Evolutionary conservation across 1,140 invertebrate genomes (phyloP).

Genomic region (Drosophila nigromelanica): DNA sequence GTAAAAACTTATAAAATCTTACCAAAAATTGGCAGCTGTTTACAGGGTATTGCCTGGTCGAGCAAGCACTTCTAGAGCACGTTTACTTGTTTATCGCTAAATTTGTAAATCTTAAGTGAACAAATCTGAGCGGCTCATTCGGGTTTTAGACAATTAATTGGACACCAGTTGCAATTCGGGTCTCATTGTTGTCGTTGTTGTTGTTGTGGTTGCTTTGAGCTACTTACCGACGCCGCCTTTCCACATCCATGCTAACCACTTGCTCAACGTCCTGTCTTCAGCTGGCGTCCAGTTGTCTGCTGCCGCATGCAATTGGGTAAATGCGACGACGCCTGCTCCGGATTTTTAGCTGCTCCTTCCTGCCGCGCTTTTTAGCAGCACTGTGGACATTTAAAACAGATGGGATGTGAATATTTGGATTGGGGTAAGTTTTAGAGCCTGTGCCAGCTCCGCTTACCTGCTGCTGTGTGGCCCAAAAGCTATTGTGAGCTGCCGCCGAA

Average conservation of each 20-base stretch:
- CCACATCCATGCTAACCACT: slow-evolving; percentile 61
- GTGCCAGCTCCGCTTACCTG: slow-evolving; percentile 14
- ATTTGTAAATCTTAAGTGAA: slow-evolving; percentile 63
- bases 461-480: slow-evolving; percentile 5
- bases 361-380: background rate
- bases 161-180: slow-evolving; percentile 12
- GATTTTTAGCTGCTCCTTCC: background rate
- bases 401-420: no score
- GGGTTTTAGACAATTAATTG: slow-evolving; percentile 20
- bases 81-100: slow-evolving; percentile 33
- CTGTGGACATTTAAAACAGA: background rate
- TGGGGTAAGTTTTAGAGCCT: no score
- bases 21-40: no score
- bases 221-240: slow-evolving; percentile 74
- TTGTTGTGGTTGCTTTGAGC: background rate
- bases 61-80: background rate
- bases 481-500: background rate
- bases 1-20: no score
- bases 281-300: slow-evolving; percentile 7
- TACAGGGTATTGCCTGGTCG: background rate
- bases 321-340: background rate
- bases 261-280: slow-evolving; percentile 27
- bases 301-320: slow-evolving; percentile 36
- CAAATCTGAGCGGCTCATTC: slow-evolving; percentile 13
- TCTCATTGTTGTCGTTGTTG: background rate